Evolutionary conservation across 2,888 invertebrate species (phyloP), one percentile per base, ranked within the genome.

Genomic region (Spilarctia lutea): DNA sequence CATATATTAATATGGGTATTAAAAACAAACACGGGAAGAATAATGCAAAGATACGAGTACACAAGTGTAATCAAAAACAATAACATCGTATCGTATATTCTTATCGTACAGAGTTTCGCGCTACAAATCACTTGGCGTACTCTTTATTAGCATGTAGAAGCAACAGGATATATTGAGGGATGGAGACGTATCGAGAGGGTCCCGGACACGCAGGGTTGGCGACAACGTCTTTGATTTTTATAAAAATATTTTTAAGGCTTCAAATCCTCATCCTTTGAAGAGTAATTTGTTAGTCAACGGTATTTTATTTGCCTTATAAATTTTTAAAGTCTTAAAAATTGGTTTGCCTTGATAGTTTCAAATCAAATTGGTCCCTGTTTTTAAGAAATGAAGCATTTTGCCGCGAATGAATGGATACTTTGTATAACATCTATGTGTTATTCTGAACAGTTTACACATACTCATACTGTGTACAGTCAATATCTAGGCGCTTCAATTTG

Each of bases 91-190:
- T 72, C 70, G 69, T 75, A 74, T 77, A 79, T 81, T 77, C 73
- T 81, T 83, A 84, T 83, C 83, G 77, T 69, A 71, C 75, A 72
- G 77, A 79, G 78, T 82, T 82, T 75, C 69, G 75, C 88, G 89
- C 86, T 87, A 91, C 92, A 94, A 94, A 94, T 94, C 94, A 93
- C 92, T 92, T 89, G 86, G 86, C 87, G 84, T 86, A 89, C 89
- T 91, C 94, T 94, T 94, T 95, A 94, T 94, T 93, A 93, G 88
- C 88, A 88, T 94, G 94, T 92, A 93, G 93, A 91, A 92, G 94
- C 94, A 94, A 94, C 94, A 94, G 94, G 94, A 94, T 94, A 93
- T 93, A 93, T 92, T 90, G 88, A 90, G 92, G 94, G 92, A 94
- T 93, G 87, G 90, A 92, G 92, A 92, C 87, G 91, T 91, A 91